These are phyloP conservation scores for Drosophila histrio DNA, from an alignment of 2,888 invertebrate species.

Conservation along the genomic window DNA sequence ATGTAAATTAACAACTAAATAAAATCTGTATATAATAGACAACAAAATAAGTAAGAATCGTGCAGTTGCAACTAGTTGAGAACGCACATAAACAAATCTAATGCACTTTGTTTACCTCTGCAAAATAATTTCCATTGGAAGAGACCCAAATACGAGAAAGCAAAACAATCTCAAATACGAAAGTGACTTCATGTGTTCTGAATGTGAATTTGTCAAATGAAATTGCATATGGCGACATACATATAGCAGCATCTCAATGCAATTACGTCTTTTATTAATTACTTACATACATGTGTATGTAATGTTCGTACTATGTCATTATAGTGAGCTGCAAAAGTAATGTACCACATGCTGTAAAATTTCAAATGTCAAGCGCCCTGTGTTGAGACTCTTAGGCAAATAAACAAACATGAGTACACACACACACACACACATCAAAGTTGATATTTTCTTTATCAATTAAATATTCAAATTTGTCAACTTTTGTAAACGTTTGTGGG, in stretches of 20 bases:
- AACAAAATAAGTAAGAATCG: constrained; percentile 3
- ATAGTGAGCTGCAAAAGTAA: neutral
- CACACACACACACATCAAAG: neutral
- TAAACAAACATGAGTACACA: neutral
- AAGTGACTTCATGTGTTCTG: constrained; percentile 42
- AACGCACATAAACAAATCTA: constrained; percentile 20
- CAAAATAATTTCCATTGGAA: constrained; percentile 47
- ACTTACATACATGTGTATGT: neutral
- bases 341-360: neutral
- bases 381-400: neutral
- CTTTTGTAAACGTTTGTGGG: constrained; percentile 9
- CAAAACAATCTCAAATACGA: constrained; percentile 54
- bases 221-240: neutral
- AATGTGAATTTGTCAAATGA: constrained; percentile 17
- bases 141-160: constrained; percentile 29
- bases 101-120: constrained; percentile 52
- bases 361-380: neutral
- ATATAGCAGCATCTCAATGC: neutral
- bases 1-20: constrained; percentile 16
- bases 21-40: constrained; percentile 21
- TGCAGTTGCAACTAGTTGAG: neutral
- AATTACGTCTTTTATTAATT: constrained; percentile 3
- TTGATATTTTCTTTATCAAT: neutral
- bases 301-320: constrained; percentile 1
- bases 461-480: neutral